Evolutionary conservation across 2,113 vertebrate species (phyloP).

Genomic region (Sminthopsis crassicaudata): DNA sequence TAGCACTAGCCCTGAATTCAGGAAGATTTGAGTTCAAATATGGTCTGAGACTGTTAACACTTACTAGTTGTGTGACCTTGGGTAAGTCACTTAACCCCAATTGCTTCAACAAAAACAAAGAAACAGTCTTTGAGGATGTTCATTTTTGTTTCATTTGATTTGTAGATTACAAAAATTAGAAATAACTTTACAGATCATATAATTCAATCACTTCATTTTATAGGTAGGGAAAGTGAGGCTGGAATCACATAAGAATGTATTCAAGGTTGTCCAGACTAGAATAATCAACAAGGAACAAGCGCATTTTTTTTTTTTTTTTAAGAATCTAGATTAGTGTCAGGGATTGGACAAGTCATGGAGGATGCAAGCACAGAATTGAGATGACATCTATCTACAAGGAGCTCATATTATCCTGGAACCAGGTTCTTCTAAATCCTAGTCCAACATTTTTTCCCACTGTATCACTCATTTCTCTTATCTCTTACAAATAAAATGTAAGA

Average conservation of each 20-base stretch:
- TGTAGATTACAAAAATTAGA: not conserved
- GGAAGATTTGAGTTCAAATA: no score
- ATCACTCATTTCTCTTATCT: not conserved
- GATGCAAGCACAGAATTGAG: not conserved
- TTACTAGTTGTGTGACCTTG: no score
- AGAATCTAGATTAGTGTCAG: not conserved
- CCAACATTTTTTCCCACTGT: not conserved
- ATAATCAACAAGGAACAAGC: not conserved
- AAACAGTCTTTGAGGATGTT: not conserved
- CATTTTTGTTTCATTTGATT: not conserved
- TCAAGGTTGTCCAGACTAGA: not conserved
- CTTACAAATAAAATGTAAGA: not conserved
- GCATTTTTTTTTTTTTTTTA: not conserved
- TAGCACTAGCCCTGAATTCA: no score
- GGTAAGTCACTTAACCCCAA: no score
- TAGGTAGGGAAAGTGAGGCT: not conserved
- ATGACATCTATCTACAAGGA: not conserved
- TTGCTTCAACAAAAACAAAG: not conserved
- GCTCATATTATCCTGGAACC: not conserved
- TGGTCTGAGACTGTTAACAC: no score
- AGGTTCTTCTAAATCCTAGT: not conserved
- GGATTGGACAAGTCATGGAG: not conserved
- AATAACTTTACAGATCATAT: not conserved
- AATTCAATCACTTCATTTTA: not conserved
- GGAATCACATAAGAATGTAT: not conserved